Evolutionary conservation across 1,140 invertebrate genomes (phyloP).

Genomic region (Papilio polyxenes): DNA sequence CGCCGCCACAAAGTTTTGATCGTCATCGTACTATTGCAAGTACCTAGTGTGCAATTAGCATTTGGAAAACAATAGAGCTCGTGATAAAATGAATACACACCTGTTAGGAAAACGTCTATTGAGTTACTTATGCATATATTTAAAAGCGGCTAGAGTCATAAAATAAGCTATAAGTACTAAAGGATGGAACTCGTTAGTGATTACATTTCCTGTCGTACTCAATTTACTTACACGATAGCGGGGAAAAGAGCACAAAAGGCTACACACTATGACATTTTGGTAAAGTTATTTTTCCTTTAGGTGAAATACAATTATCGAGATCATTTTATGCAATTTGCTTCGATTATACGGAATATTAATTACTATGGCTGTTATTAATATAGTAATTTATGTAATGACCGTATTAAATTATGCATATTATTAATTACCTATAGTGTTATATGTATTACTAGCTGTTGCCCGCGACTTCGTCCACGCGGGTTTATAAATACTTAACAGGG

Average conservation of each 20-base stretch:
- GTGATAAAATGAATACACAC: not conserved
- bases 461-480: too few relatives aligned
- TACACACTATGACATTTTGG: not conserved
- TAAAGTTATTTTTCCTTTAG: not conserved
- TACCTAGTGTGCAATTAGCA: not conserved
- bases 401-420: constrained; percentile 1
- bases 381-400: not conserved
- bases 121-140: too few relatives aligned
- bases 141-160: too few relatives aligned
- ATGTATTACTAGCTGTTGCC: too few relatives aligned
- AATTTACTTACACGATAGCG: not conserved
- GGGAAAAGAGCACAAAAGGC: not conserved
- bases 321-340: not conserved
- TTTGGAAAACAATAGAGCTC: not conserved
- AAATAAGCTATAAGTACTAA: too few relatives aligned
- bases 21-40: not conserved
- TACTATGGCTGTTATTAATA: not conserved
- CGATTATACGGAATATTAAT: not conserved
- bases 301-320: not conserved
- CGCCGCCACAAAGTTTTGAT: not conserved
- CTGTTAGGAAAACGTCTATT: not conserved
- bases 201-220: not conserved
- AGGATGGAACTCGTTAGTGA: too few relatives aligned
- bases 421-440: not conserved
- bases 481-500: too few relatives aligned